These are phyloP conservation scores for Lepidothrix coronata DNA, from an alignment of 2,113 vertebrate species.

Conservation along the genomic window DNA sequence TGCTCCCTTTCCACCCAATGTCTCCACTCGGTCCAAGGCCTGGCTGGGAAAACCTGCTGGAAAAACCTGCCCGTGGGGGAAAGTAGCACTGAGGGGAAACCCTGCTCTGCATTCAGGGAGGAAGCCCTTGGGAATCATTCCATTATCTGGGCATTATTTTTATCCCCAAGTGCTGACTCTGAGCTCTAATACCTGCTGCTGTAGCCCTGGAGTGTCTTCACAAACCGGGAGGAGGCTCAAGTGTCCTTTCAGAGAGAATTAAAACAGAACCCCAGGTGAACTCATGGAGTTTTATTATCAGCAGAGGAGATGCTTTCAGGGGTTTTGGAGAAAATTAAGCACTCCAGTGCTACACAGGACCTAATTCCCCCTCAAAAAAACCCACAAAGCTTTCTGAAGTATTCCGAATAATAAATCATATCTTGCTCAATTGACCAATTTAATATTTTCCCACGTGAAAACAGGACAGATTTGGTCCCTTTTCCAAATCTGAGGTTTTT, in stretches of 20 bases:
- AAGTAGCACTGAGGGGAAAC: not conserved
- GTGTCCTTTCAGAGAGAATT: conserved; percentile 7
- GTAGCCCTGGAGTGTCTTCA: not conserved
- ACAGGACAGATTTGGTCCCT: not conserved
- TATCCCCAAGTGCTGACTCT: not conserved
- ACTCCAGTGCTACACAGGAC: not conserved
- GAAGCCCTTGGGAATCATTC: conserved; percentile 7
- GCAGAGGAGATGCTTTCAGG: not conserved
- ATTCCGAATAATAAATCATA: not conserved
- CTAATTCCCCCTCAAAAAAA: not conserved
- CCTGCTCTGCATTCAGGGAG: not conserved
- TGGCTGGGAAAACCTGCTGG: not conserved
- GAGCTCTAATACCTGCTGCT: not conserved
- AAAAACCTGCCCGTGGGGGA: not conserved
- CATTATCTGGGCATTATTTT: conserved; percentile 25
- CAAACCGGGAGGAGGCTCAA: not conserved
- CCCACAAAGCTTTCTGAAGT: not conserved
- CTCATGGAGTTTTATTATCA: conserved; percentile 23
- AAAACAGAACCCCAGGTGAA: conserved; percentile 51
- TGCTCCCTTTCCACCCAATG: not conserved
- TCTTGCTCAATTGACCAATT: rapidly evolving
- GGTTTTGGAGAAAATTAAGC: not conserved
- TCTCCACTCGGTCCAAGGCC: not conserved
- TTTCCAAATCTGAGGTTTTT: not conserved
- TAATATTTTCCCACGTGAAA: not conserved